Conservation (phyloP, 2,113 vertebrate species). For the Amphiprion ocellaris region DNA sequence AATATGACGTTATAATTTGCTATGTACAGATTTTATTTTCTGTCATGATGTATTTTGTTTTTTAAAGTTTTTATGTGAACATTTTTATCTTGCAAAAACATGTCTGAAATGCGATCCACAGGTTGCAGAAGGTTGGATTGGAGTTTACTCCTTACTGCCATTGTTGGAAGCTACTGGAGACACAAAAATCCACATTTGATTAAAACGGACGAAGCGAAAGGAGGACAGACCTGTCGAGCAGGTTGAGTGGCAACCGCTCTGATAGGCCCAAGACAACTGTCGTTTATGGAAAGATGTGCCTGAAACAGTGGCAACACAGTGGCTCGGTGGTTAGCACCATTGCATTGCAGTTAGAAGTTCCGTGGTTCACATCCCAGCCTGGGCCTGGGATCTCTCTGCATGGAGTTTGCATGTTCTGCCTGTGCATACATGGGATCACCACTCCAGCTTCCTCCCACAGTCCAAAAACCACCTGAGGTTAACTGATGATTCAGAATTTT, state of each 20-base stretch:
- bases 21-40: not conserved
- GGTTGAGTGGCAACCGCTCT: not conserved
- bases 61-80: too few species aligned
- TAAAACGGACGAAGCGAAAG: not conserved
- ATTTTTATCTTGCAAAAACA: not conserved
- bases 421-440: too few species aligned
- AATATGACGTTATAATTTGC: too few species aligned
- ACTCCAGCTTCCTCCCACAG: too few species aligned
- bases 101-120: not conserved
- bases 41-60: not conserved
- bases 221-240: not conserved
- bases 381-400: too few species aligned
- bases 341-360: too few species aligned
- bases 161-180: not conserved
- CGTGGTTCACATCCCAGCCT: too few species aligned
- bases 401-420: too few species aligned
- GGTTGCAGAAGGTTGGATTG: constrained; percentile 14
- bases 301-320: too few species aligned
- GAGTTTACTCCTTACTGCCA: not conserved
- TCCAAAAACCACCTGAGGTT: too few species aligned
- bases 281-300: not conserved
- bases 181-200: constrained; percentile 34
- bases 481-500: too few species aligned
- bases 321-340: too few species aligned
- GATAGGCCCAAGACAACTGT: constrained; percentile 18